phyloP scores from a whole-genome alignment of 1,140 invertebrate genomes.

The Hylaeus anthracinus region DNA sequence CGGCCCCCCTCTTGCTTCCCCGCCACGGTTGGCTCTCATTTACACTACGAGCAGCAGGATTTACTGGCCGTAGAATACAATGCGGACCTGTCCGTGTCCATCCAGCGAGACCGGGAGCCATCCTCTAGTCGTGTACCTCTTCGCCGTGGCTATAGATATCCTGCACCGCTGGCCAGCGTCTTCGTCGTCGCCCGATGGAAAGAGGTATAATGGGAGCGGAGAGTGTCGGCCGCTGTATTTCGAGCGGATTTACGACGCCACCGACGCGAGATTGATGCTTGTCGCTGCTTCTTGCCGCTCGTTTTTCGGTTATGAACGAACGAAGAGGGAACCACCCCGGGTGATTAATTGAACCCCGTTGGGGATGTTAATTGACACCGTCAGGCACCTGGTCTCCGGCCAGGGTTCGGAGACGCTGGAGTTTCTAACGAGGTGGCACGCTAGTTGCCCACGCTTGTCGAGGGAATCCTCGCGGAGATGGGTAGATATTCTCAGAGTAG shows the following conservation, averaged over 20 bases:
- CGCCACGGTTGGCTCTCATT: slow-evolving; percentile 72
- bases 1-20: background rate
- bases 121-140: slow-evolving; percentile 72
- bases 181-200: slow-evolving; percentile 46
- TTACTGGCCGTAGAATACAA: slow-evolving; percentile 80
- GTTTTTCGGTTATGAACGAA: background rate
- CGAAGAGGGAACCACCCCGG: background rate
- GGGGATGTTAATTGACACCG: slow-evolving; percentile 31
- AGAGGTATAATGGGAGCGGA: slow-evolving; percentile 37
- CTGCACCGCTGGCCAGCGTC: slow-evolving; percentile 43
- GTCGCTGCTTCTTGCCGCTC: background rate
- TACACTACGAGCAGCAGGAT: slow-evolving; percentile 77
- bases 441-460: too few relatives aligned
- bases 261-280: slow-evolving; percentile 39
- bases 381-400: background rate
- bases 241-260: slow-evolving; percentile 35
- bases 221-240: slow-evolving; percentile 38
- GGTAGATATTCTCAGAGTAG: too few relatives aligned
- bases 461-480: too few relatives aligned
- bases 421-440: background rate
- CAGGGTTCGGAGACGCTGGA: background rate
- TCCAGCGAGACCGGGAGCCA: slow-evolving; percentile 74
- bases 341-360: background rate
- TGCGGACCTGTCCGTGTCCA: slow-evolving; percentile 80
- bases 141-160: slow-evolving; percentile 75